Evolutionary conservation across 2,113 vertebrate species (phyloP), one percentile per base, ranked within the genome.

Genomic region (Callopanchax toddi): DNA sequence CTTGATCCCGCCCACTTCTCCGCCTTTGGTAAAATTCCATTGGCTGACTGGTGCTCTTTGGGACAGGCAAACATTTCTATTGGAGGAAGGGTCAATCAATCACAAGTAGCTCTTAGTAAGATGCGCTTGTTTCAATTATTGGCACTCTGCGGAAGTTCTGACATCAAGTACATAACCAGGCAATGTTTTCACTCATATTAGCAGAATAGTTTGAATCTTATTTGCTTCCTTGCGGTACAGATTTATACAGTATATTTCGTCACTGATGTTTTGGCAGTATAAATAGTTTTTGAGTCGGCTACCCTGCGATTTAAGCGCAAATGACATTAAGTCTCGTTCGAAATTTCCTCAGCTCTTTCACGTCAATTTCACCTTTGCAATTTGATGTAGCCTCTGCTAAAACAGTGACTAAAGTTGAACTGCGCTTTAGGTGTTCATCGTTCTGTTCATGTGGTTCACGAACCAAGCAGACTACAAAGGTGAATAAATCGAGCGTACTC

Each of bases 31-130:
- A 50, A 60, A 81, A 86, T 89, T 11, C 18, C 34, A 86, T 89
- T 88, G 75, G 60, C 22, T 53, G 11, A 11, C 50, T 68, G 12
- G 32, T 16, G 18, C 23, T 51, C 40, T 34, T 61, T 67, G 55
- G 10, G 34, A 53, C 55, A 60, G 51, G 69, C 39, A 13, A 45
- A 0, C 29, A 2, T 26, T 68, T 21, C 52, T 7, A 90, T 90
- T 91, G 89, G 90, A 26, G 10, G 17, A 6, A 45, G 3, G 11
- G 46, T 10, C 48, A 67, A 78, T 89, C 85, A 26, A 43, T 89
- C 73, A 39, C 51, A 65, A 32, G 63, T 21, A 6, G 51, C 62
- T 48, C 34, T 21, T 12, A 36, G 1, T 64, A 0, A 17, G 54
- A 78, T 74, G 64, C 65, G 78, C 52, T 89, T 83, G 3, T 69